phyloP scores from a whole-genome alignment of 1,140 invertebrate genomes.

The Melanaphis sacchari region DNA sequence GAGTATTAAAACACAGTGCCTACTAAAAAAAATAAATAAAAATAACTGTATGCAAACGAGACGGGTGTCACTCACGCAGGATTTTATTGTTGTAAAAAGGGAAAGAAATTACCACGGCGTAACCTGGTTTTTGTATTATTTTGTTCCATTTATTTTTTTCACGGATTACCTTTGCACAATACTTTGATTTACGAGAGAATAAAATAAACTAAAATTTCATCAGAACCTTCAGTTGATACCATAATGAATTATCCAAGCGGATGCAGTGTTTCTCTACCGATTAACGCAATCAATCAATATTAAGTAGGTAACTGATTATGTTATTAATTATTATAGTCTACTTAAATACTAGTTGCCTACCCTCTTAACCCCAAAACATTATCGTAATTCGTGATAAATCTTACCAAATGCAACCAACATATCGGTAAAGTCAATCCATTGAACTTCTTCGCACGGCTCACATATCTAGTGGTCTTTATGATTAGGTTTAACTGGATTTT shows the following conservation, averaged over 20 bases:
- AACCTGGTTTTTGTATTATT: not conserved
- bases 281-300: not conserved
- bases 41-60: not conserved
- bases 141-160: not conserved
- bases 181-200: not conserved
- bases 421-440: slow-evolving; percentile 71
- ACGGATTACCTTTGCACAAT: not conserved
- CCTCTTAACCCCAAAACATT: not conserved
- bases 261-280: not conserved
- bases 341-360: not conserved
- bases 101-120: not conserved
- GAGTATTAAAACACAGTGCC: too few relatives aligned
- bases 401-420: slow-evolving; percentile 73
- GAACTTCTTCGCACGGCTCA: slow-evolving; percentile 67
- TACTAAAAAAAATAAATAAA: not conserved
- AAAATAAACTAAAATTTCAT: not conserved
- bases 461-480: slow-evolving; percentile 68
- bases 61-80: not conserved
- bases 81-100: not conserved
- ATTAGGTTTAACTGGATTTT: slow-evolving; percentile 75
- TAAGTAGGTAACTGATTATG: not conserved
- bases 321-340: not conserved
- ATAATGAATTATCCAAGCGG: not conserved
- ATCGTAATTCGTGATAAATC: slow-evolving; percentile 58
- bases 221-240: not conserved